These are phyloP conservation scores for Phalacrocorax aristotelis DNA, from an alignment of 2,113 vertebrate species.

Conservation along the genomic window DNA sequence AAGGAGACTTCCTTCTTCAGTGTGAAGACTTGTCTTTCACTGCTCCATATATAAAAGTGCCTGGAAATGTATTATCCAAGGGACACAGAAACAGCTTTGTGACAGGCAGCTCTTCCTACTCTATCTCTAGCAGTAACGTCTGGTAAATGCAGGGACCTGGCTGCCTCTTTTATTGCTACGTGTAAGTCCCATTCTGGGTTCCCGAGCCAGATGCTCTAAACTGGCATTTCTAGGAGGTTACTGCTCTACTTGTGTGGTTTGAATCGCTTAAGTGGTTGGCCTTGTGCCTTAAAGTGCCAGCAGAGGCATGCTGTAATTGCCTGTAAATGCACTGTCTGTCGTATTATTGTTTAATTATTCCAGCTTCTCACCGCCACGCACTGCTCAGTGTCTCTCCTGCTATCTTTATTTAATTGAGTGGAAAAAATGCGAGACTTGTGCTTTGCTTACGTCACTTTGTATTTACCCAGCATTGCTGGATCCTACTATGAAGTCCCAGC, in stretches of 20 bases:
- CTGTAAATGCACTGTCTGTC: slow-evolving; percentile 61
- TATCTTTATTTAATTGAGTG: slow-evolving; percentile 62
- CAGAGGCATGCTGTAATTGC: slow-evolving; percentile 63
- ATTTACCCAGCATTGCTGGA: not conserved
- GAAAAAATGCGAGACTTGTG: slow-evolving; percentile 34
- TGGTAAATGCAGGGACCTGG: not conserved
- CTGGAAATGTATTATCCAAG: not conserved
- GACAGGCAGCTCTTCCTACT: not conserved
- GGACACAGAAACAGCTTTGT: not conserved
- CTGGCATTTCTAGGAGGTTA: slow-evolving; percentile 39
- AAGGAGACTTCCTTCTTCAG: not conserved
- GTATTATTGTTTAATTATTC: slow-evolving; percentile 58
- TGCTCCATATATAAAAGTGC: not conserved
- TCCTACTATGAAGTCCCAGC: not conserved
- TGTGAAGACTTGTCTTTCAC: not conserved
- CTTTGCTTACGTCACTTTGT: slow-evolving; percentile 2
- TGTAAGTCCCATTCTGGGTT: not conserved
- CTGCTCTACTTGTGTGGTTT: slow-evolving; percentile 55
- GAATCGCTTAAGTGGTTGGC: slow-evolving; percentile 54
- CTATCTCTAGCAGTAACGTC: not conserved
- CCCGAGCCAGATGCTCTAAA: not conserved
- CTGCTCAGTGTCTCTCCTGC: slow-evolving; percentile 45
- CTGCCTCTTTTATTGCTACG: not conserved
- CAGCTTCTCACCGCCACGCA: not conserved
- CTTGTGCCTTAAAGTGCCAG: slow-evolving; percentile 51